Conservation (phyloP, 2,113 vertebrate species). For the Apodemus sylvaticus region DNA sequence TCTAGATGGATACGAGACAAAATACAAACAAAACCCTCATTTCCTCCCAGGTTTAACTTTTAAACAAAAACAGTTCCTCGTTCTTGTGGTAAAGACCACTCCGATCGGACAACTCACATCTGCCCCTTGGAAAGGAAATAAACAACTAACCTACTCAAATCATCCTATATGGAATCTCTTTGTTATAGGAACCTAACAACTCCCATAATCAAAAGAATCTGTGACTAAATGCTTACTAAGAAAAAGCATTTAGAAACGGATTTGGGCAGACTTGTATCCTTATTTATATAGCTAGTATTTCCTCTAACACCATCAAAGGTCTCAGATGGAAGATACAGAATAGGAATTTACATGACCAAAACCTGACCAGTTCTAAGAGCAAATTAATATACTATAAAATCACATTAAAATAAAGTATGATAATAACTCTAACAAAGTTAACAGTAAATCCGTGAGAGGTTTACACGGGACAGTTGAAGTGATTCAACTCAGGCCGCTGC, state of each 20-base stretch:
- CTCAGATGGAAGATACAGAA: neutral
- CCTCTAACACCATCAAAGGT: neutral
- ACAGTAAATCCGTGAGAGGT: neutral
- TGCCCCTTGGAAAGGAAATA: neutral
- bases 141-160: neutral
- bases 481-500: neutral
- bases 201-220: neutral
- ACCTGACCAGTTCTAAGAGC: neutral
- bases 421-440: neutral
- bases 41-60: slow-evolving; percentile 14
- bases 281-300: neutral
- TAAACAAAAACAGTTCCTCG: neutral
- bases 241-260: slow-evolving; percentile 10
- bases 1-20: neutral
- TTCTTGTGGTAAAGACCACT: neutral
- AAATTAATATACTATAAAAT: neutral
- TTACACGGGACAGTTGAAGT: neutral
- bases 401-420: neutral
- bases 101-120: neutral
- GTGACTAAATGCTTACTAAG: neutral
- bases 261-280: neutral
- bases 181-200: neutral
- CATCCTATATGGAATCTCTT: neutral
- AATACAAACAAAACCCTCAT: neutral
- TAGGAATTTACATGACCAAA: neutral